A percentile compares a stretch with the other conserved stretches of the same genome.
phyloP scores from a whole-genome alignment of 2,113 vertebrate genomes.

The Calidris pygmaea region DNA sequence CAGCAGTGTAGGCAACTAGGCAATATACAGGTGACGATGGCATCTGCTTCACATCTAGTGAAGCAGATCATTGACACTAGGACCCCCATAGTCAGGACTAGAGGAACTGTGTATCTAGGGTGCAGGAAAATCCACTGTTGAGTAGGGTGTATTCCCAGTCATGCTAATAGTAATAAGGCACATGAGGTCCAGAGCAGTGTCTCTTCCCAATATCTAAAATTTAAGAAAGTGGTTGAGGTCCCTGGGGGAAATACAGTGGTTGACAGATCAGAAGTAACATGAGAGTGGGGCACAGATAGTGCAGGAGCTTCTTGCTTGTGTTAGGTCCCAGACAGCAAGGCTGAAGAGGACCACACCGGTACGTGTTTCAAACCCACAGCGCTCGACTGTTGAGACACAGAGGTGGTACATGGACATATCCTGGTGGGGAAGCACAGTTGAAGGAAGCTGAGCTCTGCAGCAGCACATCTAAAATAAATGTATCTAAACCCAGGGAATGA shows the following conservation, averaged over 20 bases:
- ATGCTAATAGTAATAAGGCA: not conserved
- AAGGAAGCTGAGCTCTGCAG: not conserved
- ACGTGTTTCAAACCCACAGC: rapidly evolving
- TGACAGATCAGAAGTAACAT: not conserved
- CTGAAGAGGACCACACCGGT: not conserved
- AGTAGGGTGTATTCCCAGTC: not conserved
- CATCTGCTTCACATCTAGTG: not conserved
- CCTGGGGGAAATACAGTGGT: not conserved
- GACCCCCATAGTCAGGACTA: not conserved
- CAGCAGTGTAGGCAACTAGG: not conserved
- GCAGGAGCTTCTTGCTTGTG: not conserved
- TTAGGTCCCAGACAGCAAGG: not conserved
- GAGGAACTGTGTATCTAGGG: not conserved
- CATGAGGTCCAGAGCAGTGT: not conserved
- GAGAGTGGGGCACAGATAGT: not conserved
- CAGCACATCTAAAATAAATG: not conserved
- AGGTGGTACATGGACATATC: not conserved
- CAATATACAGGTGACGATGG: not conserved
- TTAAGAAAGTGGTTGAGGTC: not conserved
- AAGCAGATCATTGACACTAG: rapidly evolving
- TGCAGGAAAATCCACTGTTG: not conserved
- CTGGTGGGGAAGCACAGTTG: not conserved
- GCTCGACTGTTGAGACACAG: rapidly evolving
- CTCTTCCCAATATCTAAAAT: not conserved
- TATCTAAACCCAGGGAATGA: not conserved